Evolutionary conservation across 53 echinoderm and acorn worm species (phyloP).

Genomic region (Crossaster papposus): DNA sequence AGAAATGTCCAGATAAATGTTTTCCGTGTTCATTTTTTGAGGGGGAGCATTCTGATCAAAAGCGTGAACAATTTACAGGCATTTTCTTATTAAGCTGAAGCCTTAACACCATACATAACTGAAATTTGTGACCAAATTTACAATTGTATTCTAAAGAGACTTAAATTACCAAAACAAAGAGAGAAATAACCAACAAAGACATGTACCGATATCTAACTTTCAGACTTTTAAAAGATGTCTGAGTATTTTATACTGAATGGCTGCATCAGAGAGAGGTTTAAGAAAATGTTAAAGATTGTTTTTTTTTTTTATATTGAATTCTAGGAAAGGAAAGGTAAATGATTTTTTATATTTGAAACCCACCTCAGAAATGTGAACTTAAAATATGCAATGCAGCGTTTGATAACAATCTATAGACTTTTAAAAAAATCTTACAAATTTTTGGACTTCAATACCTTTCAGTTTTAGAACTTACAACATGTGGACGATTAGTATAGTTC

Average conservation of each 20-base stretch:
- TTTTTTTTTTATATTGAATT: no score
- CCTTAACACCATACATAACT: background rate
- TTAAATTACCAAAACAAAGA: background rate
- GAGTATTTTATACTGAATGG: slow-evolving; percentile 34
- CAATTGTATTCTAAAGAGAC: background rate
- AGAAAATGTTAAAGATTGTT: background rate
- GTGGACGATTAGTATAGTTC: background rate
- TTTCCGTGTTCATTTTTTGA: background rate
- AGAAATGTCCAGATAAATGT: background rate
- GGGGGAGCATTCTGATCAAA: background rate
- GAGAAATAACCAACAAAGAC: background rate
- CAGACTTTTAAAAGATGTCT: background rate
- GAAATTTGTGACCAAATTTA: slow-evolving; percentile 15
- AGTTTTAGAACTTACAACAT: background rate
- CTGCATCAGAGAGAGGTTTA: slow-evolving; percentile 21
- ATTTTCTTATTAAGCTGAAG: background rate
- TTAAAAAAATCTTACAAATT: background rate
- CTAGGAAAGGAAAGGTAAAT: background rate
- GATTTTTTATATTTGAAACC: slow-evolving; percentile 17
- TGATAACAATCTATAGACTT: background rate
- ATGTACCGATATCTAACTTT: background rate
- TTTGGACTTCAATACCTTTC: background rate
- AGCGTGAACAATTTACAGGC: background rate
- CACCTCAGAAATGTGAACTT: slow-evolving; percentile 23
- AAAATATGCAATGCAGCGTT: slow-evolving; percentile 45